A percentile compares a stretch with the other conserved stretches of the same genome.
phyloP scores from a whole-genome alignment of 2,888 invertebrate genomes.

The Hololepta plana region DNA sequence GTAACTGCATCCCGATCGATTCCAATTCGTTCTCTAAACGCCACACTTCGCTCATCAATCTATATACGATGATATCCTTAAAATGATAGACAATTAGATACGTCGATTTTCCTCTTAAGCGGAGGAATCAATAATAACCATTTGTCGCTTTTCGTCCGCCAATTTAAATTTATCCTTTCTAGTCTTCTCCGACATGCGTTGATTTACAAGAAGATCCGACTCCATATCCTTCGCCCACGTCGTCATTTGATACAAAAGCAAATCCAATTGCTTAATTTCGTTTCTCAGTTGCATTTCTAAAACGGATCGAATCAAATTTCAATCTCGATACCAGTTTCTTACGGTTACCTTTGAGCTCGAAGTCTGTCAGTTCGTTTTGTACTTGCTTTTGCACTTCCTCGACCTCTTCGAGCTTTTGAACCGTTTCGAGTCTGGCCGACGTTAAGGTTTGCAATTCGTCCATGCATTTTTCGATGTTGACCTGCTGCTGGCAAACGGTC shows the following conservation, averaged over 20 bases:
- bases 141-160: constrained; percentile 36
- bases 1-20: constrained; percentile 42
- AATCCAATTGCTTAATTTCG: constrained; percentile 38
- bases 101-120: neutral
- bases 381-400: constrained; percentile 30
- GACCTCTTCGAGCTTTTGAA: constrained; percentile 28
- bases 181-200: constrained; percentile 46
- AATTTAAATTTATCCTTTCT: constrained; percentile 33
- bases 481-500: constrained; percentile 34
- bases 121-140: constrained; percentile 24
- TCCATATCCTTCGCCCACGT: constrained; percentile 46
- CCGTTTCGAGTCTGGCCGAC: constrained; percentile 32
- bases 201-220: constrained; percentile 40
- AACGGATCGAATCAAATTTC: too few species aligned
- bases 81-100: neutral
- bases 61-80: constrained; percentile 45
- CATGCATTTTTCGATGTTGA: constrained; percentile 36
- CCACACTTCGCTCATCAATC: constrained; percentile 50
- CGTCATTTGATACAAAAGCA: constrained; percentile 37
- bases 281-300: constrained; percentile 36
- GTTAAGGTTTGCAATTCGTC: constrained; percentile 31
- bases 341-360: constrained; percentile 27
- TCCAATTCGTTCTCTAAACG: constrained; percentile 46
- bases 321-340: too few species aligned
- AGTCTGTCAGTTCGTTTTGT: constrained; percentile 29